These are phyloP conservation scores for Drosophila quinaria DNA, from an alignment of 2,888 invertebrate genomes.

Conservation along the genomic window DNA sequence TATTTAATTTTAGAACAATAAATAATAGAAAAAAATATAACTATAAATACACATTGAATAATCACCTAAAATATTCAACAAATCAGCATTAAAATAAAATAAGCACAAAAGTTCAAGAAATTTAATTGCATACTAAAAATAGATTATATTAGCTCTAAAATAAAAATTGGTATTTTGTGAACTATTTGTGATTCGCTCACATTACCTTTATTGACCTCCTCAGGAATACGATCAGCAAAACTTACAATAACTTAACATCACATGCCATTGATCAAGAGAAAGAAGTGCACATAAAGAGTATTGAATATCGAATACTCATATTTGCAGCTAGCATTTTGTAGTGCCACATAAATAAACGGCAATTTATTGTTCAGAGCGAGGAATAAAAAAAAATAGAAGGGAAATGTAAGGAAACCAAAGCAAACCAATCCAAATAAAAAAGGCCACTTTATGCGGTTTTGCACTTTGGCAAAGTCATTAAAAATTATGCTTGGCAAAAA, in stretches of 20 bases:
- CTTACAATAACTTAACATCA: conserved; percentile 25
- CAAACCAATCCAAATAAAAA: conserved; percentile 37
- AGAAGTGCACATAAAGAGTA: conserved; percentile 20
- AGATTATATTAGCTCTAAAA: conserved; percentile 5
- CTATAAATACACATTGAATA: conserved; percentile 8
- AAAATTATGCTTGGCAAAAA: conserved; percentile 69
- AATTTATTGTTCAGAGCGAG: conserved; percentile 57
- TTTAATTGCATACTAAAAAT: conserved; percentile 15
- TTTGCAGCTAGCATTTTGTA: conserved; percentile 54
- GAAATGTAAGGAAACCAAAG: conserved; percentile 24
- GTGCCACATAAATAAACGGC: conserved; percentile 69
- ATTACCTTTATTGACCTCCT: conserved; percentile 12
- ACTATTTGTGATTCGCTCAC: background rate
- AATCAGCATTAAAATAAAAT: background rate
- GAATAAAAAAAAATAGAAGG: conserved; percentile 2
- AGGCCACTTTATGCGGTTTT: conserved; percentile 70
- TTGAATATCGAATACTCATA: conserved; percentile 29
- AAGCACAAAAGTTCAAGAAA: background rate
- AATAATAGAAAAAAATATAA: background rate
- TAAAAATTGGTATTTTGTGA: background rate
- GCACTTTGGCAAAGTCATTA: conserved; percentile 70
- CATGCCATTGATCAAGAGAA: background rate
- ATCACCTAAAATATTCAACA: background rate
- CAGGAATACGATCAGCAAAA: background rate
- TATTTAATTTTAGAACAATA: background rate